These are phyloP conservation scores for Seriola aureovittata DNA, from an alignment of 2,113 vertebrate species.

Conservation along the genomic window DNA sequence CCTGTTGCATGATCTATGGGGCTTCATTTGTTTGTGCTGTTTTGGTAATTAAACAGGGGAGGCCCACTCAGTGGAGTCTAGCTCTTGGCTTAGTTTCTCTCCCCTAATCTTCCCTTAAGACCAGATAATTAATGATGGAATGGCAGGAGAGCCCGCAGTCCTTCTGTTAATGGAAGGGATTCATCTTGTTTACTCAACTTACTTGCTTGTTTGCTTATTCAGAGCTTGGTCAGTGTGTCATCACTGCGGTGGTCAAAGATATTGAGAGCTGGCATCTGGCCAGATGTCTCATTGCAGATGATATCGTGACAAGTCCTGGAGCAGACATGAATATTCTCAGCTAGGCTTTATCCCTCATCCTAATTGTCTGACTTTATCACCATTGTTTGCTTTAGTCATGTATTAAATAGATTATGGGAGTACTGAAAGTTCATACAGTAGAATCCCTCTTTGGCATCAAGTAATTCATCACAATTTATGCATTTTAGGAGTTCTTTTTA, in stretches of 20 bases:
- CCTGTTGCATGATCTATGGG: constrained; percentile 68
- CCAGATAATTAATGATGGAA: constrained; percentile 82
- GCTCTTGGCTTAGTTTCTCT: constrained; percentile 66
- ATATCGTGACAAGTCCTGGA: constrained; percentile 47
- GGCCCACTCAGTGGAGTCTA: constrained; percentile 63
- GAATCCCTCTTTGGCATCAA: constrained; percentile 11
- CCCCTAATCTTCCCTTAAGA: constrained; percentile 78
- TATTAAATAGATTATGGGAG: constrained; percentile 16
- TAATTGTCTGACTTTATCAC: constrained; percentile 37
- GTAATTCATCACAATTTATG: constrained; percentile 24
- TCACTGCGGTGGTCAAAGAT: constrained; percentile 9
- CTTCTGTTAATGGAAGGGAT: constrained; percentile 79
- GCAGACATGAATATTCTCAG: constrained; percentile 29
- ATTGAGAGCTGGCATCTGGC: constrained; percentile 37
- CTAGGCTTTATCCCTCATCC: constrained; percentile 24
- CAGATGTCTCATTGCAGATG: constrained; percentile 40
- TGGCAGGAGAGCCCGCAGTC: constrained; percentile 62
- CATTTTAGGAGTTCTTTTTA: background rate
- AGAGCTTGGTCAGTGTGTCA: constrained; percentile 48
- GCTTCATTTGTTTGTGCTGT: constrained; percentile 77
- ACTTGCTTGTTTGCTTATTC: constrained; percentile 55
- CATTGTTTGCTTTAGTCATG: constrained; percentile 32
- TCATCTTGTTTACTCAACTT: constrained; percentile 75
- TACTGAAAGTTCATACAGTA: constrained; percentile 13
- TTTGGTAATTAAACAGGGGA: constrained; percentile 78